Conservation (phyloP, 2,888 invertebrate species). For the Archaeoteleia sp. region DNA sequence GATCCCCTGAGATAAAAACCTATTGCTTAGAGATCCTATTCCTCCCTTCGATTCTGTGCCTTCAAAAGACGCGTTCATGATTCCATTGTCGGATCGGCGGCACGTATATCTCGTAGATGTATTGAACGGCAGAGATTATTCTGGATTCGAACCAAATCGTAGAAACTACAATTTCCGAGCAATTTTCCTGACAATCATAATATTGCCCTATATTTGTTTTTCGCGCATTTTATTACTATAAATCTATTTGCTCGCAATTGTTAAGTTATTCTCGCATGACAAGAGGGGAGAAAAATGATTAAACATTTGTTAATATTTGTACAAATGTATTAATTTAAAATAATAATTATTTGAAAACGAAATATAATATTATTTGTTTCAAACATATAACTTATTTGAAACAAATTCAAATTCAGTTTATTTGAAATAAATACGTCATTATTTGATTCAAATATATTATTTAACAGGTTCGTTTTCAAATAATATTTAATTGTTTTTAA, state of each 20-base stretch:
- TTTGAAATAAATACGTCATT: too few species aligned
- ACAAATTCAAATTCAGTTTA: too few species aligned
- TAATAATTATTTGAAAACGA: too few species aligned
- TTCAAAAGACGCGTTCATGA: conserved; percentile 21
- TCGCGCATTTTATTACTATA: conserved; percentile 9
- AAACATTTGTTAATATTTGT: too few species aligned
- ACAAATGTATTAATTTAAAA: too few species aligned
- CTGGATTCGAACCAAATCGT: conserved; percentile 17
- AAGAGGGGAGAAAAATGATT: not conserved
- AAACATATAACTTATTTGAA: too few species aligned
- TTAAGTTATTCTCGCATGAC: not conserved
- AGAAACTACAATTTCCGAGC: conserved; percentile 21
- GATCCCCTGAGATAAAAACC: conserved; percentile 24
- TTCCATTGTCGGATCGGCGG: conserved; percentile 31
- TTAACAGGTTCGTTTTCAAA: too few species aligned
- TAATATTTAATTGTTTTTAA: too few species aligned
- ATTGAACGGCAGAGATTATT: conserved; percentile 27
- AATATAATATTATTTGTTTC: too few species aligned
- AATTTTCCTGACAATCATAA: conserved; percentile 17
- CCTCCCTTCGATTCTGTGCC: conserved; percentile 17
- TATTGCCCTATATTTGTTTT: conserved; percentile 3
- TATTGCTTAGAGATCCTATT: conserved; percentile 32
- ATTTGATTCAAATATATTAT: too few species aligned
- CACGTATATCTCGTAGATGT: conserved; percentile 13
- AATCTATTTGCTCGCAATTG: too few species aligned